Conservation (phyloP, 2,797 vertebrate genomes). For the Melanotaenia nigrans region DNA sequence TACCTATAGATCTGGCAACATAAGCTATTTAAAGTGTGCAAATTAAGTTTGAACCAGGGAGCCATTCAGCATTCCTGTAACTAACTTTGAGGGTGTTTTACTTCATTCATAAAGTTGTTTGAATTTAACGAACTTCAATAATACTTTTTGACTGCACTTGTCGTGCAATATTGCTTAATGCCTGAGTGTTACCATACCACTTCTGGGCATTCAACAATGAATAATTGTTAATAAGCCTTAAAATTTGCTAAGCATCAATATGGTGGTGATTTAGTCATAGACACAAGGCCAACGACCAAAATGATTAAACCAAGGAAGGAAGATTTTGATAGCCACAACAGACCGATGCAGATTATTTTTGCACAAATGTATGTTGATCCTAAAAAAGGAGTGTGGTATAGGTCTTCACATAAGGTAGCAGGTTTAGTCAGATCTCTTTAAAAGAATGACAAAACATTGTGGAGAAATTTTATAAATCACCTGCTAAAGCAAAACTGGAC, state of each 20-base stretch:
- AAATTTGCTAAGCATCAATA: neutral
- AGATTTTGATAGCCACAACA: neutral
- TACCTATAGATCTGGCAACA: neutral
- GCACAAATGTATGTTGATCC: neutral
- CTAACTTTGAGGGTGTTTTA: neutral
- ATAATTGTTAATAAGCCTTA: too few species aligned
- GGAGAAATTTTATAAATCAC: conserved; percentile 49
- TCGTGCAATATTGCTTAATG: too few species aligned
- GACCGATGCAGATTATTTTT: neutral
- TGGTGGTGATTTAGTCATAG: neutral
- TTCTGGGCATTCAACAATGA: too few species aligned
- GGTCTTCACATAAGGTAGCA: neutral
- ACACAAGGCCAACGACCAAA: neutral
- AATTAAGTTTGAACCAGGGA: neutral
- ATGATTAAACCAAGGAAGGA: neutral
- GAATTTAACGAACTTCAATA: too few species aligned
- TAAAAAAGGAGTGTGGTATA: neutral
- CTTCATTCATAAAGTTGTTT: neutral
- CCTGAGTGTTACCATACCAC: too few species aligned
- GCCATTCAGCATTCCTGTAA: neutral
- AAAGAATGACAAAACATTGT: conserved; percentile 19
- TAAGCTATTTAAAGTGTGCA: neutral
- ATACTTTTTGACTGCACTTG: too few species aligned
- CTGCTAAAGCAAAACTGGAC: neutral
- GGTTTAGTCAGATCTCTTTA: neutral